phyloP scores from a whole-genome alignment of 2,888 invertebrate genomes.

The Ditylenchus weischeri region DNA sequence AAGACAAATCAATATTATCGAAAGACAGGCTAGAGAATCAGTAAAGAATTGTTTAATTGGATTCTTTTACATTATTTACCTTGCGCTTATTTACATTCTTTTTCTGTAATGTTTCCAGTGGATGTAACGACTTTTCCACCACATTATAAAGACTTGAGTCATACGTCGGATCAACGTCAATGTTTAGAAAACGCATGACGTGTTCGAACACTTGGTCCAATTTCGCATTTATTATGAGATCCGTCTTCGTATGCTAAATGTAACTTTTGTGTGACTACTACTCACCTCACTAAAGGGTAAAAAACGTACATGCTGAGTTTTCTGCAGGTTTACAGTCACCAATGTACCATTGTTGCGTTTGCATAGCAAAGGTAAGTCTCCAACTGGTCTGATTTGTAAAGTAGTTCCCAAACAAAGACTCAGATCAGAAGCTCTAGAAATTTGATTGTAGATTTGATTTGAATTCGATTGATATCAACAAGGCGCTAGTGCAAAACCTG shows the following conservation, averaged over 20 bases:
- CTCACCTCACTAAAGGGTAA: not conserved
- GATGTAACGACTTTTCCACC: not conserved
- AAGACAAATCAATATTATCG: no score
- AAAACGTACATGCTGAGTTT: conserved; percentile 82
- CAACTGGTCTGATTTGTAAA: conserved; percentile 93
- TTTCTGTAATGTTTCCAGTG: not conserved
- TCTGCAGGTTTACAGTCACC: conserved; percentile 90
- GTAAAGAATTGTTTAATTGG: no score
- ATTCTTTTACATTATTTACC: no score
- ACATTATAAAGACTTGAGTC: not conserved
- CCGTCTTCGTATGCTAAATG: conserved; percentile 41
- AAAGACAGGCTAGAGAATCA: no score
- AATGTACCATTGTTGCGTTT: conserved; percentile 81
- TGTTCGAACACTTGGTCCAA: conserved; percentile 42
- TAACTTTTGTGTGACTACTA: not conserved
- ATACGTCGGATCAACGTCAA: not conserved
- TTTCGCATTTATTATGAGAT: conserved; percentile 48
- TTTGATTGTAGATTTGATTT: not conserved
- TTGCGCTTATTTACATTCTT: not conserved
- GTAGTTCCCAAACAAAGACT: conserved; percentile 94
- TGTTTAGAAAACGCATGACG: conserved; percentile 12
- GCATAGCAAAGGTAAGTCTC: conserved; percentile 81
- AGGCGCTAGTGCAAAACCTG: no score
- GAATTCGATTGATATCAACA: no score
- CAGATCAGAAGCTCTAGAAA: conserved; percentile 80